Evolutionary conservation across 1,140 invertebrate species (phyloP), one percentile per base, ranked within the genome.

Genomic region (Eriosoma lanigerum): DNA sequence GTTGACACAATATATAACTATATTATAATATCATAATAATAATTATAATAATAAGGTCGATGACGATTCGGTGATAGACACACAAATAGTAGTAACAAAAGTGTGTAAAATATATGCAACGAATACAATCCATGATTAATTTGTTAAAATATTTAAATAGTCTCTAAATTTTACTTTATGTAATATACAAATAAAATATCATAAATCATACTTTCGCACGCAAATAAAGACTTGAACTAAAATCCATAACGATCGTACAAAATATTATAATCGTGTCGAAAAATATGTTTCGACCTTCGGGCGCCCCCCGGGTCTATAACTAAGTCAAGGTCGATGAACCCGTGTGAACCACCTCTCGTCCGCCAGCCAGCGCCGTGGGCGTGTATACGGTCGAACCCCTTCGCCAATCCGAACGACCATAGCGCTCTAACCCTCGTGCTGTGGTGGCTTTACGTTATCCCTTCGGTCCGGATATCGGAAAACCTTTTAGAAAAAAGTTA

Each of bases 271-370:
- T 38, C 8, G 10, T 29, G 72, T 15, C 8, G 17, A 32, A 64
- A 64, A 64, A 64, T 44, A 38, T 68, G 29, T n/a, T 56, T 54
- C 73, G 73, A 58, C 73, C 73, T 76, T 76, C 73, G 73, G 10
- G 73, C 15, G n/a, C 24, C 15, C 32, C 24, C n/a, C 32, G 56
- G 29, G 56, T 48, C 3, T 38, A 38, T 4, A 78, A 62, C 75
- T 78, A 38, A 78, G 75, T 78, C 75, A 78, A 78, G 75, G 75
- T 78, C 75, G 75, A 78, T 78, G 75, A 78, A 78, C 75, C 75
- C 19, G 46, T 50, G 46, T 38, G 32, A 38, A 38, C 32, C 46
- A 29, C 46, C 24, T 3, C 38, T 21, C 66, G 66, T 24, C 32
- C 44, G 17, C 32, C 32, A 38, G 32, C 32, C 32, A 17, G 10